phyloP scores from a whole-genome alignment of 92 coral and sea anemone species.

The Plumapathes pennacea region DNA sequence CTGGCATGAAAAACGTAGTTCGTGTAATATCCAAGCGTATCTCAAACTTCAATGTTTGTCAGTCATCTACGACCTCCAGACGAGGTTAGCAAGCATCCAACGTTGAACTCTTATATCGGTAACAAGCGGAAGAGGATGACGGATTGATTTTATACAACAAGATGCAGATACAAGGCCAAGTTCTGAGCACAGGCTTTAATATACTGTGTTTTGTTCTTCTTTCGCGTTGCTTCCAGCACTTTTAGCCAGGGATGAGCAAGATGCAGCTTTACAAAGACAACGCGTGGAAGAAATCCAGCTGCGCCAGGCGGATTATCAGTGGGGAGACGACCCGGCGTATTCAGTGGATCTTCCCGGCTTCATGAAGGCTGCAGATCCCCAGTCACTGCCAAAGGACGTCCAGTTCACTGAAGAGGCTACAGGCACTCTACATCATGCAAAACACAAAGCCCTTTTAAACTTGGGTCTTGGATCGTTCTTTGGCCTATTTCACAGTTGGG shows the following conservation, averaged over 20 bases:
- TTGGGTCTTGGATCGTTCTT: constrained; percentile 49
- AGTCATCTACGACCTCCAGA: too few relatives aligned
- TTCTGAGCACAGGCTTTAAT: too few relatives aligned
- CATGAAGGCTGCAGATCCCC: constrained; percentile 36
- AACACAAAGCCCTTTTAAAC: constrained; percentile 42
- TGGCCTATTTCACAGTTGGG: constrained; percentile 57
- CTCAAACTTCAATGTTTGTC: too few relatives aligned
- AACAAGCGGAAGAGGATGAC: too few relatives aligned
- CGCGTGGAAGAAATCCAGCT: constrained; percentile 8
- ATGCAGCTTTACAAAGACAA: constrained; percentile 7
- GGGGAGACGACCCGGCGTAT: constrained; percentile 12
- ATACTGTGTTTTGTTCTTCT: too few relatives aligned
- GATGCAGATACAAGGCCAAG: too few relatives aligned
- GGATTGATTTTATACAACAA: too few relatives aligned
- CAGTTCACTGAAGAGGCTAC: constrained; percentile 57
- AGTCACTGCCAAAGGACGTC: constrained; percentile 51
- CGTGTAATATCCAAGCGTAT: too few relatives aligned
- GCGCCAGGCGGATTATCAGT: constrained; percentile 11
- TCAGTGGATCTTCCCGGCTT: constrained; percentile 23
- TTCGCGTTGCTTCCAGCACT: too few relatives aligned
- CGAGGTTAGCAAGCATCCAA: too few relatives aligned
- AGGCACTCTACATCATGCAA: constrained; percentile 40
- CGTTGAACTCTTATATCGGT: too few relatives aligned
- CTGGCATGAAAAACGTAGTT: too few relatives aligned
- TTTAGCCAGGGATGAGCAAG: constrained; percentile 25